Conservation (phyloP, 2,888 invertebrate species). For the Plebejus anna region DNA sequence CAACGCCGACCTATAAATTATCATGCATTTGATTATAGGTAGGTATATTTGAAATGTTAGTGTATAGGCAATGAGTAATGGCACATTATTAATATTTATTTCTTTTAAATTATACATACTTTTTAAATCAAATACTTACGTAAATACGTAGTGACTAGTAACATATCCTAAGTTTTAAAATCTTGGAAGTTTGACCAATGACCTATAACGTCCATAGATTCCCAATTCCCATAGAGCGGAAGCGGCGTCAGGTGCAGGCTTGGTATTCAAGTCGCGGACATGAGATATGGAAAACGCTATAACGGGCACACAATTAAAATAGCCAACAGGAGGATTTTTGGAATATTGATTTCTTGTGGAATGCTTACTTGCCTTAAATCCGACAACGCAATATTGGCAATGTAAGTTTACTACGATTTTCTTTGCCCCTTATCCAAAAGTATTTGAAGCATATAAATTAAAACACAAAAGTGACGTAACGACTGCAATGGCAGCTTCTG, state of each 20-base stretch:
- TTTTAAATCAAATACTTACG: neutral
- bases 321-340: neutral
- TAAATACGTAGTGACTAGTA: neutral
- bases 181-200: neutral
- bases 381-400: neutral
- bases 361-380: constrained; percentile 1
- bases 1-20: too few relatives aligned
- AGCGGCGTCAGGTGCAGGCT: constrained; percentile 62
- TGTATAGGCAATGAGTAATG: too few relatives aligned
- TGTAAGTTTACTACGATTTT: too few relatives aligned
- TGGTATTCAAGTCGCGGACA: constrained; percentile 49
- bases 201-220: constrained; percentile 30
- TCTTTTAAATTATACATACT: neutral
- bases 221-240: constrained; percentile 45
- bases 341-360: neutral
- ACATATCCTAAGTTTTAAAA: neutral
- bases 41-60: too few relatives aligned
- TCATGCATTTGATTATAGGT: too few relatives aligned
- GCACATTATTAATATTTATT: too few relatives aligned
- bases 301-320: constrained; percentile 11
- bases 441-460: too few relatives aligned
- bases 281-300: constrained; percentile 15
- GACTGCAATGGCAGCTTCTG: too few relatives aligned
- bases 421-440: too few relatives aligned
- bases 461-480: too few relatives aligned